Evolutionary conservation across 1,140 invertebrate species (phyloP).

Genomic region (Portunus trituberculatus): DNA sequence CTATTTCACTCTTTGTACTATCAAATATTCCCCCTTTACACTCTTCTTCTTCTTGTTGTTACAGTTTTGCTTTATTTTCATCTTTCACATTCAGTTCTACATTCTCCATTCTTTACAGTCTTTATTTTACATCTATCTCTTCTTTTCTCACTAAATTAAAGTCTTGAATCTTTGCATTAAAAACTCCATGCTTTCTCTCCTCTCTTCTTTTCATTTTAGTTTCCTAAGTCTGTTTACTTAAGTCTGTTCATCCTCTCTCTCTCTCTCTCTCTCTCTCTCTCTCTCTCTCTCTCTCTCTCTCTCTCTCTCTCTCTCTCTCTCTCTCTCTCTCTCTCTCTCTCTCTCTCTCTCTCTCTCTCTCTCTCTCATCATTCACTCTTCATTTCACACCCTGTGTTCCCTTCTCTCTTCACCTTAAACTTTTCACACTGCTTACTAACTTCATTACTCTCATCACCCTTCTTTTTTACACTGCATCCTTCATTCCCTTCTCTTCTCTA

Average conservation of each 20-base stretch:
- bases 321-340: neutral
- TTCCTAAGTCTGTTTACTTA: too few relatives aligned
- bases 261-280: constrained; percentile 28
- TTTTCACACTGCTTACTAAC: neutral
- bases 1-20: too few relatives aligned
- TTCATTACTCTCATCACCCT: neutral
- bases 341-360: neutral
- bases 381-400: neutral
- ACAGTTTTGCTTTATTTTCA: too few relatives aligned
- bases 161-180: too few relatives aligned
- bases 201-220: too few relatives aligned
- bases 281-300: neutral
- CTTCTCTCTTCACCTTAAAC: neutral
- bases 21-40: too few relatives aligned
- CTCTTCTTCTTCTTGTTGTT: too few relatives aligned
- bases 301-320: neutral
- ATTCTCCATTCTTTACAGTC: too few relatives aligned
- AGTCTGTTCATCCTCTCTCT: neutral
- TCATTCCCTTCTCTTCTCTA: neutral
- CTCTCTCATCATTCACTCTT: neutral
- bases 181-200: too few relatives aligned
- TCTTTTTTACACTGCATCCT: neutral
- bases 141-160: too few relatives aligned
- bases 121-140: too few relatives aligned
- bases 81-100: too few relatives aligned